Evolutionary conservation across 1,140 invertebrate genomes (phyloP).

Genomic region (Euwallacea similis): DNA sequence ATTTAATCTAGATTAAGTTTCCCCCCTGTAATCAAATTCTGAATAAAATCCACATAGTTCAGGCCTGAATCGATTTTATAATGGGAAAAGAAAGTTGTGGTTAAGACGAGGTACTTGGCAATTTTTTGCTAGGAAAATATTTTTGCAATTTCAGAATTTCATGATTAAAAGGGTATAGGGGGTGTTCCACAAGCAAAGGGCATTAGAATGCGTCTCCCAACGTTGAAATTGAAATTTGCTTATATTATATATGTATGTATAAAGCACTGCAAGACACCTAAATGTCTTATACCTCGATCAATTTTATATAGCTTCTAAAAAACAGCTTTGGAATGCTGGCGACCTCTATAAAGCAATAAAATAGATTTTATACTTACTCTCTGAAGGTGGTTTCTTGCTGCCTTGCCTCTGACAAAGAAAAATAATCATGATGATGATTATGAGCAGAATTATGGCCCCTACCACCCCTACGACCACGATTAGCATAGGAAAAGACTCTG

Average conservation of each 20-base stretch:
- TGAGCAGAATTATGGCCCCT: conserved; percentile 58
- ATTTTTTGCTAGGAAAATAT: too few species aligned
- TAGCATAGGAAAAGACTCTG: conserved; percentile 57
- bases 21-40: conserved; percentile 8
- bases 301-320: too few species aligned
- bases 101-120: not conserved
- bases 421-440: conserved; percentile 60
- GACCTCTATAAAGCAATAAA: not conserved
- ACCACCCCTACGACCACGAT: conserved; percentile 59
- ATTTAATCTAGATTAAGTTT: conserved; percentile 5
- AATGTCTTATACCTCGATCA: too few species aligned
- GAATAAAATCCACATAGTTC: conserved; percentile 20
- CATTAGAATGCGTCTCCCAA: too few species aligned
- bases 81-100: not conserved
- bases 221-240: too few species aligned
- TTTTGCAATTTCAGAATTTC: too few species aligned
- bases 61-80: conserved; percentile 1
- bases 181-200: too few species aligned
- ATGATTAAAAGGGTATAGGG: too few species aligned
- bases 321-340: too few species aligned
- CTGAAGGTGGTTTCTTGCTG: conserved; percentile 51
- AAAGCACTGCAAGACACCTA: too few species aligned
- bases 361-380: conserved; percentile 43
- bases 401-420: conserved; percentile 58
- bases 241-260: too few species aligned